These are phyloP conservation scores for Schizopygopsis malacanthus DNA, from an alignment of 2,797 vertebrate species.

Conservation along the genomic window DNA sequence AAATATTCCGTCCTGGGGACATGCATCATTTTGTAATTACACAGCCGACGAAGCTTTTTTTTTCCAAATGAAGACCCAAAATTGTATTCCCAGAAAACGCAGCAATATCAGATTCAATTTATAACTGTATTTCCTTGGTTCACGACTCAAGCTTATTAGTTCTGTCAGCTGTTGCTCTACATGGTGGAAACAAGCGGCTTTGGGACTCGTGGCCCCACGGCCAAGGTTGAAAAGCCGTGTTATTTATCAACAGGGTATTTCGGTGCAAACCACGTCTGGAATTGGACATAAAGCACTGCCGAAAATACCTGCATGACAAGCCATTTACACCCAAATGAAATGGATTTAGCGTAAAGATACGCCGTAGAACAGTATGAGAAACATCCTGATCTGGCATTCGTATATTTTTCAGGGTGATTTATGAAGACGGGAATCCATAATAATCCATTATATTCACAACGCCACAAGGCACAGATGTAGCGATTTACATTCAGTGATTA, in stretches of 20 bases:
- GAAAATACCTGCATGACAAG: constrained; percentile 9
- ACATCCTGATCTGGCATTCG: background rate
- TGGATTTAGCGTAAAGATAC: background rate
- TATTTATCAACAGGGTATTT: constrained; percentile 4
- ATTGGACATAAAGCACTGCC: constrained; percentile 1
- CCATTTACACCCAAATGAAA: constrained; percentile 7
- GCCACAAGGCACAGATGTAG: background rate
- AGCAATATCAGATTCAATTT: constrained; percentile 22
- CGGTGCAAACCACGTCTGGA: background rate
- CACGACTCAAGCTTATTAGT: constrained; percentile 31
- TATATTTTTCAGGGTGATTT: constrained; percentile 35
- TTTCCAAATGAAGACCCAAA: constrained; percentile 12
- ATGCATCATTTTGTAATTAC: constrained; percentile 45
- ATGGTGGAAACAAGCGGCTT: constrained; percentile 20
- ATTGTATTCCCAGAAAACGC: constrained; percentile 26
- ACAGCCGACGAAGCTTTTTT: constrained; percentile 2
- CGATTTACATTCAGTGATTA: constrained; percentile 1
- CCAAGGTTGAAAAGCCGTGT: background rate
- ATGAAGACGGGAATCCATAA: constrained; percentile 16
- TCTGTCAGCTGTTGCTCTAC: background rate
- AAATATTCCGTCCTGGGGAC: constrained; percentile 21
- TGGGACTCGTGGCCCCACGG: background rate
- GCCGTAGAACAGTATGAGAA: background rate
- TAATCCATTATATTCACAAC: constrained; percentile 20
- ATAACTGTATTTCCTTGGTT: constrained; percentile 30